phyloP scores from a whole-genome alignment of 2,797 vertebrate genomes.

The Miichthys miiuy region DNA sequence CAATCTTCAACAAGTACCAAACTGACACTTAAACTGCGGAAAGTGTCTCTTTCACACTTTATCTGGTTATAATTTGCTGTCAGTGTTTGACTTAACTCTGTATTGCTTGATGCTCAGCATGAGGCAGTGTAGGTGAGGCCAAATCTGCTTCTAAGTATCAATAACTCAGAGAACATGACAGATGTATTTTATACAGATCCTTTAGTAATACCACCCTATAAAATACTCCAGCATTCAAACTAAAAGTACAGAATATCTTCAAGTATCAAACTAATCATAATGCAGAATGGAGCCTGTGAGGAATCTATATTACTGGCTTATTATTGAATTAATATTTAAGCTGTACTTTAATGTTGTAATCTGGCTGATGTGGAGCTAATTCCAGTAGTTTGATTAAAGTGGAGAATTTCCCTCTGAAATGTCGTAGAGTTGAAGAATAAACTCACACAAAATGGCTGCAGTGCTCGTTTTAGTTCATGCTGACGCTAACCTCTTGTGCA shows the following conservation, averaged over 20 bases:
- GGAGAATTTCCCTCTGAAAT: background rate
- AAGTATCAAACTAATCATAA: background rate
- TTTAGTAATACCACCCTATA: background rate
- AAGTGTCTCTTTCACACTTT: background rate
- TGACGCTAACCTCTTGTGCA: background rate
- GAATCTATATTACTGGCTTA: background rate
- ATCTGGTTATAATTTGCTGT: slow-evolving; percentile 7
- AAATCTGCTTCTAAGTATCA: background rate
- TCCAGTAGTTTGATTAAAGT: no score
- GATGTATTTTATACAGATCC: background rate
- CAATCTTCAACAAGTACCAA: background rate
- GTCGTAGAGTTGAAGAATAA: background rate
- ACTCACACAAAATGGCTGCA: background rate
- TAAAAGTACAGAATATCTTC: background rate
- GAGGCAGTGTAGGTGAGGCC: background rate
- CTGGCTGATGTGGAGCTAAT: background rate
- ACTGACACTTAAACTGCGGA: background rate
- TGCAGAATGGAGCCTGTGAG: background rate
- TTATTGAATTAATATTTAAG: background rate
- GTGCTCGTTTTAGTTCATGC: background rate
- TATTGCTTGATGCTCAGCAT: background rate
- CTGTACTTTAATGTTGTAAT: background rate
- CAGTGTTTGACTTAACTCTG: background rate
- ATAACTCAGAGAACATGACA: slow-evolving; percentile 5
- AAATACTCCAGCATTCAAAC: background rate